These are phyloP conservation scores for Petrophora chlorosata DNA, from an alignment of 2,888 invertebrate species.

Conservation along the genomic window DNA sequence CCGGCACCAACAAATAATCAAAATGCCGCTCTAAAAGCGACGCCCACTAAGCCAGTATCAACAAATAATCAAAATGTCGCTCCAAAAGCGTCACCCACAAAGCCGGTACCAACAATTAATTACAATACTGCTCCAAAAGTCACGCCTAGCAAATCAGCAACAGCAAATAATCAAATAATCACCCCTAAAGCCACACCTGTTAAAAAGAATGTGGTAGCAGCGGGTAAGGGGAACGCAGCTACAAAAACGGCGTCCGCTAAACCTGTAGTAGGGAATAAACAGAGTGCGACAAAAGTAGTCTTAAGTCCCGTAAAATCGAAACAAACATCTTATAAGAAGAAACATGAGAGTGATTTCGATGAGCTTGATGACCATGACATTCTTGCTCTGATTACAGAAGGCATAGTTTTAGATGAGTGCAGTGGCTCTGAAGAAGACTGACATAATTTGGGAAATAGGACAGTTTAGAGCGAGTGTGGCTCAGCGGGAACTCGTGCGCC, in stretches of 20 bases:
- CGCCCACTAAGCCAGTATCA: background rate
- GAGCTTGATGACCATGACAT: constrained; percentile 69
- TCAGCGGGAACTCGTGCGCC: no score
- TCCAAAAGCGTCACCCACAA: no score
- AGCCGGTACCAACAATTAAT: constrained; percentile 4
- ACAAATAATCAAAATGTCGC: constrained; percentile 3
- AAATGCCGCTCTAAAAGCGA: no score
- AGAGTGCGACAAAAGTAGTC: background rate
- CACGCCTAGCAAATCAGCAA: background rate
- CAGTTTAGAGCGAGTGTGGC: background rate
- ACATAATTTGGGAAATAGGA: background rate
- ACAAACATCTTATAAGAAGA: constrained; percentile 12
- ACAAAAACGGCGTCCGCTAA: no score
- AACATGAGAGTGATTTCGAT: constrained; percentile 50
- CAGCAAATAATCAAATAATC: constrained; percentile 6
- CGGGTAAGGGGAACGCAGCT: no score
- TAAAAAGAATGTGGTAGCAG: no score
- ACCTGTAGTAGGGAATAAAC: no score
- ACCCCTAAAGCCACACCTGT: no score
- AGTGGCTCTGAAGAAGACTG: constrained; percentile 64
- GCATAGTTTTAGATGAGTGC: constrained; percentile 70
- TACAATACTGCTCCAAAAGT: background rate
- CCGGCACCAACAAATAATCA: constrained; percentile 4
- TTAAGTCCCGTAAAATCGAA: constrained; percentile 8
- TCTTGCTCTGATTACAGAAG: constrained; percentile 63